Base-by-base conservation (phyloP, 2,113 vertebrate species). In the Machaerirhynchus nigripectus region DNA sequence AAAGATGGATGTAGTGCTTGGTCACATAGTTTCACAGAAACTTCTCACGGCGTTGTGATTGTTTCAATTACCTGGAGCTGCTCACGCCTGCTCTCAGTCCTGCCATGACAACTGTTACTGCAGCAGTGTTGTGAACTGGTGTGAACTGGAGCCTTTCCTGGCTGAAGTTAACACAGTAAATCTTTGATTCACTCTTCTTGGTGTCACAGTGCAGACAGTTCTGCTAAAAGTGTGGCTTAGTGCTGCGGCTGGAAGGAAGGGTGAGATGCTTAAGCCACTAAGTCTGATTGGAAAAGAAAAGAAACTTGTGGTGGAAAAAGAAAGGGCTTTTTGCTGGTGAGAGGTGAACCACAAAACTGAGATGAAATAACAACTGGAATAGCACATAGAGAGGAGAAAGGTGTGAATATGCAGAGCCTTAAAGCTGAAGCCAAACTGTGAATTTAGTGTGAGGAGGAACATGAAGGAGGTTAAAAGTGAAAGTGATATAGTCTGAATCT, bases 291-390 rank as follows among this genome's bases (percentile, higher is more conserved):
- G 26, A 63, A 87, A 68, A 63, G 19, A 21, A 44, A 53, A 60
- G 28, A 27, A 39, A 5, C 73, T 76, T 87, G 75, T 88, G 82
- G 67, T 88, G 59, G 55, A 90, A 79, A 91, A 89, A 87, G 57
- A 95, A 84, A 73, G 57, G 49, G 35, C 46, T 75, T 61, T 46
- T 57, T 87, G 39, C 52, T 93, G 67, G 46, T 91, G 78, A 91
- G 59, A 93, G 35, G 87, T 73, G 91, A 91, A 93, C 82, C 75
- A 89, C 84, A 89, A 83, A 87, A 88, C 57, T 52, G 20, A 94
- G 23, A 57, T 33, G 1, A 91, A 75, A 53, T 6, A 85, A 12
- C 44, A 76, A 53, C 4, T 52, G 46, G 63, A 93, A 75, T 10
- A 75, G 77, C 39, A 64, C 47, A 68, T 3, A 79, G 10, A 59